Evolutionary conservation across 2,888 invertebrate genomes (phyloP).

Genomic region (Aleiodes leptofemur): DNA sequence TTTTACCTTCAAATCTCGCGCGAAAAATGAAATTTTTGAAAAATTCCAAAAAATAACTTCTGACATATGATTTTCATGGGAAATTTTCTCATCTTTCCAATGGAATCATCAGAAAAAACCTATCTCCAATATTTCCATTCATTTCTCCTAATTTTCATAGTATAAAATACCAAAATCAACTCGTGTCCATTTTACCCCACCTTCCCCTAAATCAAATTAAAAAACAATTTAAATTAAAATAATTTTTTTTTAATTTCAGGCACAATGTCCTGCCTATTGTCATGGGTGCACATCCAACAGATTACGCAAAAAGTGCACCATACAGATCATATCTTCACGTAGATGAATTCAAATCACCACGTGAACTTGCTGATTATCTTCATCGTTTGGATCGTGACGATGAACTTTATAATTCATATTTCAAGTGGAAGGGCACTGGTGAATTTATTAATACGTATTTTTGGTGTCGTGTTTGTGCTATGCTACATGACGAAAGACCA

Average conservation of each 20-base stretch:
- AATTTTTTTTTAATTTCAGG: constrained; percentile 71
- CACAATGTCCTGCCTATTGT: constrained; percentile 94
- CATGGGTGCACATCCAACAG: constrained; percentile 95
- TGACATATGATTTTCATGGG: too few species aligned
- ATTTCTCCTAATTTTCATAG: too few species aligned
- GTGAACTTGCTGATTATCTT: constrained; percentile 91
- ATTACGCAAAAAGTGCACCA: constrained; percentile 92
- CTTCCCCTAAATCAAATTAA: too few species aligned
- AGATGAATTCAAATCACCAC: constrained; percentile 93
- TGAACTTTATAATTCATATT: constrained; percentile 94
- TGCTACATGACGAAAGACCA: constrained; percentile 84
- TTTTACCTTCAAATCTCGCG: too few species aligned
- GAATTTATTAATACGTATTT: constrained; percentile 97
- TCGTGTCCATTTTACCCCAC: too few species aligned
- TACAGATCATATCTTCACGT: constrained; percentile 96
- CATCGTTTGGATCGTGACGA: constrained; percentile 91
- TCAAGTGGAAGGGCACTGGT: constrained; percentile 95
- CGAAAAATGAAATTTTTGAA: too few species aligned
- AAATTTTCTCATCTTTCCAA: too few species aligned
- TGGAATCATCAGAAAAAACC: too few species aligned
- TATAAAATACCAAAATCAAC: too few species aligned
- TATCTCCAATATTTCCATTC: too few species aligned
- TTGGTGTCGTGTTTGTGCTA: constrained; percentile 93
- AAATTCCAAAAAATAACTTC: too few species aligned
- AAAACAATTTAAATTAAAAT: neutral